phyloP scores from a whole-genome alignment of 2,888 invertebrate species.

The Drosophila sordidapex region DNA sequence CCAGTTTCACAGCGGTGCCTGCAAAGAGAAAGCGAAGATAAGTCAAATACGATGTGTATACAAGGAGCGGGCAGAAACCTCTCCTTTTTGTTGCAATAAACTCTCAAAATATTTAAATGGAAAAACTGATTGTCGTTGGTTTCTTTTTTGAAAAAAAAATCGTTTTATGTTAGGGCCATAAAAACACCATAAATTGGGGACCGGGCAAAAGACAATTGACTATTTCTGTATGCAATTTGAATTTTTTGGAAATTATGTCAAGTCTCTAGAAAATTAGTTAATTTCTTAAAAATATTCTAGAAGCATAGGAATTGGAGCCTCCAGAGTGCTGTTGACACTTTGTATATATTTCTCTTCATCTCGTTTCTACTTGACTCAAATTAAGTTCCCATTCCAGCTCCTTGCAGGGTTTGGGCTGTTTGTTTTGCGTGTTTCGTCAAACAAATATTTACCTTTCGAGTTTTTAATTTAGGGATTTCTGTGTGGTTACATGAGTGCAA shows the following conservation, averaged over 20 bases:
- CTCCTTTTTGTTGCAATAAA: not conserved
- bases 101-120: constrained; percentile 2
- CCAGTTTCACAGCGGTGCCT: constrained; percentile 13
- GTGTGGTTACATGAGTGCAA: constrained; percentile 6
- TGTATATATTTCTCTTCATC: not conserved
- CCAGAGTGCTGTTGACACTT: constrained; percentile 1
- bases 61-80: not conserved
- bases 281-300: not conserved
- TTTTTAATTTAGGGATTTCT: constrained; percentile 48
- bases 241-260: not conserved
- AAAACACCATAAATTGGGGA: not conserved
- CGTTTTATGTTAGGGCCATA: constrained; percentile 6
- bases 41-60: constrained; percentile 7
- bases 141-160: constrained; percentile 20
- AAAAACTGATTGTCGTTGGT: constrained; percentile 19
- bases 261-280: not conserved
- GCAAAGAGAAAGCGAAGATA: constrained; percentile 33
- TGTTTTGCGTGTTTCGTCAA: constrained; percentile 20
- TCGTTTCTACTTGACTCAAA: constrained; percentile 13
- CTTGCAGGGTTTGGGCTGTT: not conserved
- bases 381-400: constrained; percentile 8
- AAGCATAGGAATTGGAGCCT: not conserved
- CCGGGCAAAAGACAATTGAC: not conserved
- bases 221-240: not conserved
- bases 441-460: constrained; percentile 46